phyloP scores from a whole-genome alignment of 2,888 invertebrate species.

The Hypselothyrea guttata region DNA sequence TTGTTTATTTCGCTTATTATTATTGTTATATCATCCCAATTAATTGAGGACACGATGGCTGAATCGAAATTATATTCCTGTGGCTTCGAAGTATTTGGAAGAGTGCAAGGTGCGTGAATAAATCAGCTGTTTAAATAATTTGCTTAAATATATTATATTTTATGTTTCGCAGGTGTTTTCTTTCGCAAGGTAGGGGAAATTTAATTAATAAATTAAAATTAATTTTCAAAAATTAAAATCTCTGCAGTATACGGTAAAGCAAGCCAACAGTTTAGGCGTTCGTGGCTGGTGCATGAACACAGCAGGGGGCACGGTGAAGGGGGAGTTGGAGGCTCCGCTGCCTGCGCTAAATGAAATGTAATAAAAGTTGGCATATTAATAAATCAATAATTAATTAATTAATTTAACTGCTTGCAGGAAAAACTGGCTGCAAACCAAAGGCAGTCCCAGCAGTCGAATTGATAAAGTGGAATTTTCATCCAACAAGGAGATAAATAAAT shows the following conservation, averaged over 20 bases:
- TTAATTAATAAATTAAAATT: background rate
- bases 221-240: background rate
- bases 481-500: constrained; percentile 84
- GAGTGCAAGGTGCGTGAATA: constrained; percentile 73
- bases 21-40: constrained; percentile 1
- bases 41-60: constrained; percentile 27
- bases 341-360: constrained; percentile 85
- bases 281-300: constrained; percentile 89
- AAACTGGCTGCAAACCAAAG: constrained; percentile 84
- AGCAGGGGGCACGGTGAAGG: constrained; percentile 85
- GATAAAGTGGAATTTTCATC: constrained; percentile 88
- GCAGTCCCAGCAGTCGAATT: constrained; percentile 89
- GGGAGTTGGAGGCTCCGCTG: constrained; percentile 85
- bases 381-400: background rate
- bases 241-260: constrained; percentile 84
- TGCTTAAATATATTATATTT: constrained; percentile 12
- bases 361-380: constrained; percentile 15
- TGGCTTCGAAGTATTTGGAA: constrained; percentile 77
- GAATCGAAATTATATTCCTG: constrained; percentile 49
- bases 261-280: constrained; percentile 84
- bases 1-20: constrained; percentile 13
- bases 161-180: constrained; percentile 74
- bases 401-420: constrained; percentile 64
- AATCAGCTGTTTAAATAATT: background rate
- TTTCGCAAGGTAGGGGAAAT: constrained; percentile 78